Conservation (phyloP, 2,113 vertebrate genomes). For the Peromyscus maniculatus region DNA sequence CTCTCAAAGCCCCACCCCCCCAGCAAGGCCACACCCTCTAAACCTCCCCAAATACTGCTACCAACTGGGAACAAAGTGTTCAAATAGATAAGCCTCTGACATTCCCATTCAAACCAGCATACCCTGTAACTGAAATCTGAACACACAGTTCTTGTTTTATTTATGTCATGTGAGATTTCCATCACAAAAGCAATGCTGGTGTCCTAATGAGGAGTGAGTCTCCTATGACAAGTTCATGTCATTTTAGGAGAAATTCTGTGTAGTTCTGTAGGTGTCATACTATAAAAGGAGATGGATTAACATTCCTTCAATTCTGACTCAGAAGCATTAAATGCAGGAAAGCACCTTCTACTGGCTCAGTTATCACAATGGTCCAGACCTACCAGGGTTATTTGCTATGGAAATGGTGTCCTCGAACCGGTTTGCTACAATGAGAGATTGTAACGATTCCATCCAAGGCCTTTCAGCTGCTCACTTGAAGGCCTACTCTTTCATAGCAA, state of each 20-base stretch:
- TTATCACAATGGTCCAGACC: slow-evolving; percentile 60
- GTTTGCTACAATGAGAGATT: slow-evolving; percentile 3
- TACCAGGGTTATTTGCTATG: slow-evolving; percentile 8
- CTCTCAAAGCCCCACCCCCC: background rate
- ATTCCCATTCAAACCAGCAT: too few species aligned
- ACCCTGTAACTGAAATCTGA: slow-evolving; percentile 35
- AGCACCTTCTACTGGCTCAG: slow-evolving; percentile 1
- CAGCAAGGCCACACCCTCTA: background rate
- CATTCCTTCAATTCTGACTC: slow-evolving; percentile 56
- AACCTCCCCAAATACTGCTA: background rate
- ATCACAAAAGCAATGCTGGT: background rate
- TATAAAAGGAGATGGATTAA: slow-evolving; percentile 51
- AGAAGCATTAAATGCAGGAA: slow-evolving; percentile 53
- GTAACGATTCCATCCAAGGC: background rate
- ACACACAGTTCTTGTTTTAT: slow-evolving; percentile 3
- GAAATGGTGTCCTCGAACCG: background rate
- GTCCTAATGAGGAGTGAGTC: slow-evolving; percentile 11
- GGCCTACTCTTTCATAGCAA: background rate
- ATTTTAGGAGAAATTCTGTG: slow-evolving; percentile 32
- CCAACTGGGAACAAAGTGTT: background rate
- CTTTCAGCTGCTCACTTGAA: slow-evolving; percentile 57
- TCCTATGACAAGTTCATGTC: slow-evolving; percentile 8
- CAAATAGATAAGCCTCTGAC: background rate
- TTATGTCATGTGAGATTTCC: background rate
- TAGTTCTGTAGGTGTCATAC: slow-evolving; percentile 34